Evolutionary conservation across 2,113 vertebrate genomes (phyloP), one percentile per base, ranked within the genome.

Genomic region (Tapirus terrestris): DNA sequence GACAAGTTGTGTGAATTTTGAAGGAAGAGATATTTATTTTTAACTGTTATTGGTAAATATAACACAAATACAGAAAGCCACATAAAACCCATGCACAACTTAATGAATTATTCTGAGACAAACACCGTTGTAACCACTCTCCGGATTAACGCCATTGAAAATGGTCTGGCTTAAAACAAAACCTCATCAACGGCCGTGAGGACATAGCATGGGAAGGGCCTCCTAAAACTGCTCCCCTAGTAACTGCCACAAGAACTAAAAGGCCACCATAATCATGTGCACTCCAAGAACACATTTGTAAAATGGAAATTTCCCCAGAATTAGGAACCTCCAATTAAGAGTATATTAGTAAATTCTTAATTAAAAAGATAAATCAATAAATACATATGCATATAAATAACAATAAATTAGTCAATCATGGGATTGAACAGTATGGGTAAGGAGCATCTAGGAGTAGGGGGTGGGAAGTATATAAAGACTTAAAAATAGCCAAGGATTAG

Each of bases 11-110:
- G 60, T 89, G 75, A 75, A 36, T 91, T 89, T 89, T 76, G 68
- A 82, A 94, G 92, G n/a, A 83, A 92, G 76, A 70, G 25, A 48
- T 36, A 51, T 18, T 92, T 91, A 68, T 72, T 94, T 94, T 70
- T 65, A 58, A 83, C 76, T 51, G 60, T 68, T 73, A 68, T 14
- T 51, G 43, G 79, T 80, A 70, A 83, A 53, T 87, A 53, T 31
- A 60, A 65, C 8, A 67, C 77, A 86, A 87, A 61, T 81, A 83
- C 25, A 84, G 58, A 96, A 97, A 95, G 39, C 58, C 63, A 12
- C 36, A 21, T 36, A 86, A 89, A 95, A 83, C 36, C 33, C 86
- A 56, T 53, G 48, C 65, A 45, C 39, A 81, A 20, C 29, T 53
- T 75, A 85, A 45, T 60, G 65, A 53, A 73, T 90, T 94, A 63